Percentiles rank a stretch among this genome's conserved stretches.
Evolutionary conservation across 2,888 invertebrate genomes (phyloP).

Genomic region (Zygogramma bicolorata): DNA sequence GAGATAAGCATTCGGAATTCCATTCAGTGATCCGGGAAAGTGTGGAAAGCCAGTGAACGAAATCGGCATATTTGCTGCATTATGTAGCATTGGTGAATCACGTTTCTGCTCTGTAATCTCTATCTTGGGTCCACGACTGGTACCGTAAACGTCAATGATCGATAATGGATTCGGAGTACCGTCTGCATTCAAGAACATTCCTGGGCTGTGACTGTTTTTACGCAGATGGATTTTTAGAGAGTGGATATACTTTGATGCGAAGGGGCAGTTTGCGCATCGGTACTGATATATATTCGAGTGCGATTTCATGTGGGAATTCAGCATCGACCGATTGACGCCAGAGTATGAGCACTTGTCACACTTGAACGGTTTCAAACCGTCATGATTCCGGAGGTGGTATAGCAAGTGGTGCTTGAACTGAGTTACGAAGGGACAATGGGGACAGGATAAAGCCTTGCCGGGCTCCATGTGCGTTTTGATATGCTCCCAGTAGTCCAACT

Average conservation of each 20-base stretch:
- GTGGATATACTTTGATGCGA: constrained; percentile 98
- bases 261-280: constrained; percentile 92
- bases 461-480: constrained; percentile 90
- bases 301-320: constrained; percentile 97
- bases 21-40: too few species aligned
- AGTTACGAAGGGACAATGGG: constrained; percentile 95
- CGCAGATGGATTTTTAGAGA: constrained; percentile 94
- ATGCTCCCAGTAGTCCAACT: constrained; percentile 95
- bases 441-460: constrained; percentile 91
- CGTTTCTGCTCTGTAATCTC: constrained; percentile 44
- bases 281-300: constrained; percentile 94
- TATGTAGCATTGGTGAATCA: too few species aligned
- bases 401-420: constrained; percentile 99
- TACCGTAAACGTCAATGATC: constrained; percentile 93
- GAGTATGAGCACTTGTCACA: constrained; percentile 87
- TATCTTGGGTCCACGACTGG: constrained; percentile 84
- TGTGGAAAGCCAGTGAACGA: too few species aligned
- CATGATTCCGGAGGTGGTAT: constrained; percentile 95
- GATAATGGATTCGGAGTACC: constrained; percentile 89
- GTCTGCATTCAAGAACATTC: constrained; percentile 90
- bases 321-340: constrained; percentile 98
- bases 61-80: too few species aligned
- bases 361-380: constrained; percentile 85
- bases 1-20: too few species aligned
- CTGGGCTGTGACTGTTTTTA: constrained; percentile 92